Conservation (phyloP, 1,140 invertebrate species). For the Uloborus diversus region DNA sequence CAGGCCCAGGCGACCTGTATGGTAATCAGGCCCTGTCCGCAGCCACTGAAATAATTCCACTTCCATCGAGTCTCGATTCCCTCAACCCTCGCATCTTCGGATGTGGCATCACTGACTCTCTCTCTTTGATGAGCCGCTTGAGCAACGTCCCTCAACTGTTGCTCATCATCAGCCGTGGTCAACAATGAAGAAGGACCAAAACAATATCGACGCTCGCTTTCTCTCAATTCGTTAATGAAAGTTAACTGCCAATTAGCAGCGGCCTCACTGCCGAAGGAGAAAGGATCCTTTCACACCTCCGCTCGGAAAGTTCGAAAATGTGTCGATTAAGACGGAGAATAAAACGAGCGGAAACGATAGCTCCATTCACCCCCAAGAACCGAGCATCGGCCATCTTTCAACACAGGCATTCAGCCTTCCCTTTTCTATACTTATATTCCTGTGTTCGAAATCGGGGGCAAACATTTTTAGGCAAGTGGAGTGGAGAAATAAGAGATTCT, state of each 20-base stretch:
- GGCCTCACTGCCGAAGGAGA: neutral
- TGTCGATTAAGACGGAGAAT: neutral
- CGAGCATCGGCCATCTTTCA: neutral
- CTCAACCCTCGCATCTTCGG: neutral
- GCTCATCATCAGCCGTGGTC: neutral
- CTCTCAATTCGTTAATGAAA: neutral
- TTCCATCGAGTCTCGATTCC: neutral
- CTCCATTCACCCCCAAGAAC: neutral
- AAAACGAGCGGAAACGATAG: neutral
- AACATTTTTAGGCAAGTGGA: neutral
- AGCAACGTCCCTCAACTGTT: neutral
- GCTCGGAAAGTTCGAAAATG: neutral
- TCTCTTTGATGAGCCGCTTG: neutral
- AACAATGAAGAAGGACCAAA: neutral
- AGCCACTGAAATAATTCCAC: neutral
- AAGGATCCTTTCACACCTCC: neutral
- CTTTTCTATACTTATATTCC: neutral
- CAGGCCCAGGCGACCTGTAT: no score
- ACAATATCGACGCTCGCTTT: neutral
- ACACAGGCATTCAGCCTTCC: neutral
- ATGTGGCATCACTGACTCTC: neutral
- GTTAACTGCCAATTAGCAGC: conserved; percentile 1
- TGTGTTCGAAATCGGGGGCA: neutral
- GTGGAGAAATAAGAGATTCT: neutral
- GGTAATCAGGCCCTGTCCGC: no score